Conservation (phyloP, 2,888 invertebrate genomes). For the Macaria notata region DNA sequence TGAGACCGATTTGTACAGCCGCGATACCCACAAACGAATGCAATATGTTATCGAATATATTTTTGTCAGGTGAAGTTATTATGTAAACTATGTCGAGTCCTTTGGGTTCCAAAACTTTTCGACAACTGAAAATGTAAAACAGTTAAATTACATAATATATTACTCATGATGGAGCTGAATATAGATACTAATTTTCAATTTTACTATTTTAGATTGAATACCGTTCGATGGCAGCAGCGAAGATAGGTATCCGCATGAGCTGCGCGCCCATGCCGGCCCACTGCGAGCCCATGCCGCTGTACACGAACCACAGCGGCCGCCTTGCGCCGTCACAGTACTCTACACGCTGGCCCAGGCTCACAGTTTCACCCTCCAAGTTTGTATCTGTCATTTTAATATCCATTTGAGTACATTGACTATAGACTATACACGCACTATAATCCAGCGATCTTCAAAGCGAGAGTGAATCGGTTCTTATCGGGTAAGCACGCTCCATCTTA, state of each 20-base stretch:
- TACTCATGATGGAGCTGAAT: too few relatives aligned
- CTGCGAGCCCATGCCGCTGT: conserved; percentile 89
- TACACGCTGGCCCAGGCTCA: conserved; percentile 44
- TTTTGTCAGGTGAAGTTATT: conserved; percentile 39
- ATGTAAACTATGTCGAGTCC: conserved; percentile 27
- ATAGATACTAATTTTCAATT: conserved; percentile 10
- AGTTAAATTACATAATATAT: too few relatives aligned
- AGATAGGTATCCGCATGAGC: conserved; percentile 84
- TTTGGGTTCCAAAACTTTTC: conserved; percentile 15
- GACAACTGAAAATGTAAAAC: conserved; percentile 22
- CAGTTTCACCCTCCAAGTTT: conserved; percentile 47
- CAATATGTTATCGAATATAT: conserved; percentile 76
- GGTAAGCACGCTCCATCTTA: too few relatives aligned
- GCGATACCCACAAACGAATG: conserved; percentile 89
- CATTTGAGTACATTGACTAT: too few relatives aligned
- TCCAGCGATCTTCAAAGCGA: too few relatives aligned
- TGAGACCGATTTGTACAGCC: conserved; percentile 79
- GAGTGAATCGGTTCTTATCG: too few relatives aligned
- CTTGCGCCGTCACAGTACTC: conserved; percentile 55
- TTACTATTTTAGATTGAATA: conserved; percentile 23
- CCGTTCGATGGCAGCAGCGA: conserved; percentile 78
- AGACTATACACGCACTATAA: too few relatives aligned
- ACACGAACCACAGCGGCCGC: conserved; percentile 85
- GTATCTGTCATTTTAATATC: conserved; percentile 36
- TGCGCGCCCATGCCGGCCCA: too few relatives aligned